A percentile compares a stretch with the other conserved stretches of the same genome.
Conservation (phyloP, 2,113 vertebrate genomes). For the Neolamprologus caudopunctatus region DNA sequence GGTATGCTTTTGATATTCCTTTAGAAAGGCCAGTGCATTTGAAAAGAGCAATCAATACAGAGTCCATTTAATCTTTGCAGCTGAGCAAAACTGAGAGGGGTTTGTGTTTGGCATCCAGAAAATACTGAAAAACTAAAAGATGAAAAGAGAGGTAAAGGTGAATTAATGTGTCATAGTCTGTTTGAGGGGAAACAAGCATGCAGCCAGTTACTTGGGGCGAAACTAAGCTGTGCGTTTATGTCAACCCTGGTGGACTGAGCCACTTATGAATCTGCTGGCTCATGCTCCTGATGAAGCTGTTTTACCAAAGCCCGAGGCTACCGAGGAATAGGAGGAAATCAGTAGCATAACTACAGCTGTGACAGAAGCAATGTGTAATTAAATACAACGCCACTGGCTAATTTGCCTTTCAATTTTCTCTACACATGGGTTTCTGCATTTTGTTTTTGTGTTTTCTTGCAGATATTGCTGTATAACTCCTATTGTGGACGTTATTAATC, state of each 20-base stretch:
- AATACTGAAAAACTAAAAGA: constrained; percentile 16
- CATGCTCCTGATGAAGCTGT: constrained; percentile 28
- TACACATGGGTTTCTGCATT: constrained; percentile 9
- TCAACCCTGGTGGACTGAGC: constrained; percentile 23
- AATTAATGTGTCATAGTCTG: constrained; percentile 31
- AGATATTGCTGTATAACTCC: neutral
- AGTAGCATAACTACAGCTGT: constrained; percentile 36
- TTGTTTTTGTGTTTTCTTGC: neutral
- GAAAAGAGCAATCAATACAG: constrained; percentile 59
- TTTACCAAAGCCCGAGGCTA: constrained; percentile 25
- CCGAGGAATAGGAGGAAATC: constrained; percentile 26
- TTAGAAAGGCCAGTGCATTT: constrained; percentile 44
- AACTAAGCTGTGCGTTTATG: constrained; percentile 17
- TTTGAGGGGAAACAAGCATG: constrained; percentile 16
- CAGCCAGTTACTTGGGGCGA: constrained; percentile 3
- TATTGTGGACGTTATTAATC: constrained; percentile 47
- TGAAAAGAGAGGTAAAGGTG: constrained; percentile 23
- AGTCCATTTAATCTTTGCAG: constrained; percentile 60
- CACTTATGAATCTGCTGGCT: constrained; percentile 44
- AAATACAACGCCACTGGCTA: constrained; percentile 45
- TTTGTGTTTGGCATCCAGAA: constrained; percentile 7
- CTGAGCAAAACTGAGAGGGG: constrained; percentile 17
- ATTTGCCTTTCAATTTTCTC: constrained; percentile 48
- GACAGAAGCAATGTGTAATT: constrained; percentile 56
- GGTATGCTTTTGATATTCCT: constrained; percentile 40